Percentiles rank a stretch among this genome's conserved stretches.
These are phyloP conservation scores for Hydrozoanthus gracilis DNA, from an alignment of 92 coral and sea anemone genomes.

Conservation along the genomic window DNA sequence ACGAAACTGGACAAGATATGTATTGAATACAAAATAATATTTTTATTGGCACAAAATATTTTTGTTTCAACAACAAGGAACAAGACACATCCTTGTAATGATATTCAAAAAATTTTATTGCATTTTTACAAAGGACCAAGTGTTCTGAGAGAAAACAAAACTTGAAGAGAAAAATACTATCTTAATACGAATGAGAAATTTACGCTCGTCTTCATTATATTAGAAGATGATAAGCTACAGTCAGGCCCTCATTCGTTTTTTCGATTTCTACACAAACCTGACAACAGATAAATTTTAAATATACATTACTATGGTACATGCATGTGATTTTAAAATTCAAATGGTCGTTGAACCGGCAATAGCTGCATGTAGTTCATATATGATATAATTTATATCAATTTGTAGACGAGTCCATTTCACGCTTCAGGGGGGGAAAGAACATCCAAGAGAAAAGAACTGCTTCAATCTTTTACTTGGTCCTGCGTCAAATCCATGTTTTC, in stretches of 20 bases:
- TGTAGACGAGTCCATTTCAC: conserved; percentile 27
- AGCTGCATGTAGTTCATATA: conserved; percentile 17
- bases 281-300: background rate
- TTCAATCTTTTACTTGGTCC: conserved; percentile 29
- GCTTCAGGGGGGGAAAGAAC: background rate
- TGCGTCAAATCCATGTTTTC: conserved; percentile 24
- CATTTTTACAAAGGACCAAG: conserved; percentile 26
- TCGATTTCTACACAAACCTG: background rate
- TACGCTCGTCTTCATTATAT: background rate
- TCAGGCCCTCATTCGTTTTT: background rate
- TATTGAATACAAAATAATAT: background rate
- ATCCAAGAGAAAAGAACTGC: conserved; percentile 15
- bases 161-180: no score
- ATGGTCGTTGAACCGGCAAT: background rate
- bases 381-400: conserved; percentile 3
- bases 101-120: background rate
- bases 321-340: background rate
- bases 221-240: background rate
- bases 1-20: no score
- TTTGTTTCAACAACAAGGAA: conserved; percentile 24
- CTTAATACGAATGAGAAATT: background rate
- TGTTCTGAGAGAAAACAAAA: background rate
- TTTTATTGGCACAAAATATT: conserved; percentile 60
- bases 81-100: background rate
- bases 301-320: conserved; percentile 2